These are phyloP conservation scores for cattle (Bos taurus) DNA, from an alignment of 2,113 vertebrate species.

Conservation along the genomic window ARS-UCD2.0 NC_037344.1:49602501-49603000, in stretches of 20 bases:
- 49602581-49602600: neutral
- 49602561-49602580: neutral
- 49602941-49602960: neutral
- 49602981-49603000: neutral
- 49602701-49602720: neutral
- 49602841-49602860: neutral
- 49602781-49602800: neutral
- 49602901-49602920: neutral
- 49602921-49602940: neutral
- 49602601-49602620: neutral
- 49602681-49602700: neutral
- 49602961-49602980: neutral
- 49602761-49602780: neutral
- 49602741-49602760: neutral
- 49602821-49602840: neutral
- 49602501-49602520: neutral
- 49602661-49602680: neutral
- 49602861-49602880: neutral
- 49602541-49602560: neutral
- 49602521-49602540: neutral
- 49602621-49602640: neutral
- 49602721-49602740: neutral
- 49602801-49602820: neutral
- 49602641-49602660: neutral
- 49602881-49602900: neutral